Evolutionary conservation across 2,113 vertebrate species (phyloP).

Genomic region (Peromyscus polionotus): DNA sequence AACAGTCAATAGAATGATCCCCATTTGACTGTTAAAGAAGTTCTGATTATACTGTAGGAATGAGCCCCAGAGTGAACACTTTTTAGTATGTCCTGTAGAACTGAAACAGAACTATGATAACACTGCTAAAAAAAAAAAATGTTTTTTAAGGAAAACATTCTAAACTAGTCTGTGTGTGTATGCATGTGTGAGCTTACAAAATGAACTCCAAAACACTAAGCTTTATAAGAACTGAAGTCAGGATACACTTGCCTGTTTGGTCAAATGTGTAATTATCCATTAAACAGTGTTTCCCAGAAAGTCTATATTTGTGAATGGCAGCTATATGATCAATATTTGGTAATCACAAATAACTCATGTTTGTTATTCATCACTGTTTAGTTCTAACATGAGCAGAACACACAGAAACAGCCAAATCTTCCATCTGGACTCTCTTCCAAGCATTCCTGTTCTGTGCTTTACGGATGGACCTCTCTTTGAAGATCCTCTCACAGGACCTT

Average conservation of each 20-base stretch:
- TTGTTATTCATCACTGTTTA: slow-evolving; percentile 42
- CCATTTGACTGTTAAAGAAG: not conserved
- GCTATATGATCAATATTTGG: not conserved
- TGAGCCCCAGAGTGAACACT: not conserved
- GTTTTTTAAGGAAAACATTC: not conserved
- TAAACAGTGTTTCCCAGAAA: slow-evolving; percentile 48
- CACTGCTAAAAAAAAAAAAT: not conserved
- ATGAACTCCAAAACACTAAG: not conserved
- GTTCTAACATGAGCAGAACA: slow-evolving; percentile 21
- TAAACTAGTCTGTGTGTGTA: not conserved
- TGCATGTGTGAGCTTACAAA: not conserved
- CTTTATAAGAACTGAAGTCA: not conserved
- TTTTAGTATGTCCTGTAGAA: not conserved
- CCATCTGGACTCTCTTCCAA: slow-evolving; percentile 29
- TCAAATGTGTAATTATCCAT: slow-evolving; percentile 48
- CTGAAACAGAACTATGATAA: not conserved
- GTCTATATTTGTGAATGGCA: slow-evolving; percentile 35
- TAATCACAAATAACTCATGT: slow-evolving; percentile 57
- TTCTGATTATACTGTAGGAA: not conserved
- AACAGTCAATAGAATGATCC: not conserved
- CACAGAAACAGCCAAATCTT: slow-evolving; percentile 15
- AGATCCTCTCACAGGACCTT: slow-evolving; percentile 54
- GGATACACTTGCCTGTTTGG: slow-evolving; percentile 24
- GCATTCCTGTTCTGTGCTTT: slow-evolving; percentile 21
- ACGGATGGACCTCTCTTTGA: slow-evolving; percentile 47